Evolutionary conservation across 2,888 invertebrate genomes (phyloP), one percentile per base, ranked within the genome.

Genomic region (Eilema sororculum): DNA sequence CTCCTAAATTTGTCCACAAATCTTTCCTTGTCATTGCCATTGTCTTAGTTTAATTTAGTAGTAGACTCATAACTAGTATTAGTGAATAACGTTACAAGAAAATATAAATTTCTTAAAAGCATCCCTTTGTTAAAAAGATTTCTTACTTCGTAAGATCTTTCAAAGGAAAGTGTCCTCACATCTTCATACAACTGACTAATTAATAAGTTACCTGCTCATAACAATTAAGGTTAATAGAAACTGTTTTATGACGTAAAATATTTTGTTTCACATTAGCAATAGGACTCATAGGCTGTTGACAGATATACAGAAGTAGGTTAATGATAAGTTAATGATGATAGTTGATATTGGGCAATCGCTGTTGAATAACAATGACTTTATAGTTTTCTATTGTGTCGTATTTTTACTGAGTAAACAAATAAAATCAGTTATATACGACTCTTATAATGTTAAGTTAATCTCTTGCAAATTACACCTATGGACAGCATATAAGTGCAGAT

Each of bases 151-250:
- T 20, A 46, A 46, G 20, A n/a, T 58, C 13, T 60, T 28, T 60
- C 20, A 20, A 60, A 60, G 20, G 30, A 30, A 60, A 60, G 30
- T 60, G 30, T 28, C 30, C 30, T 28, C 20, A 60, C 3, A 12
- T 56, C 22, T 62, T 41, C n/a, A 16, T 37, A 8, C 37, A 56
- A 67, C 37, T 16, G 20, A 57, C n/a, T 56, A 57, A 37, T 33
- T 22, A 58, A 16, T 25, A 68, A 33, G 24, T 46, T n/a, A n/a
- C 3, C 33, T 30, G n/a, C 52, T 52, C 52, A 52, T 52, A 52
- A 52, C 57, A 79, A 91, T 90, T 89, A 86, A 87, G 89, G 89
- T 77, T 89, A 89, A 89, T 87, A 74, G 81, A 75, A 72, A 66
- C 60, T 73, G 65, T 60, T 62, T 61, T 67, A 78, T 77, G 68